These are phyloP conservation scores for Terrapene triunguis DNA, from an alignment of 2,113 vertebrate species.

Conservation along the genomic window DNA sequence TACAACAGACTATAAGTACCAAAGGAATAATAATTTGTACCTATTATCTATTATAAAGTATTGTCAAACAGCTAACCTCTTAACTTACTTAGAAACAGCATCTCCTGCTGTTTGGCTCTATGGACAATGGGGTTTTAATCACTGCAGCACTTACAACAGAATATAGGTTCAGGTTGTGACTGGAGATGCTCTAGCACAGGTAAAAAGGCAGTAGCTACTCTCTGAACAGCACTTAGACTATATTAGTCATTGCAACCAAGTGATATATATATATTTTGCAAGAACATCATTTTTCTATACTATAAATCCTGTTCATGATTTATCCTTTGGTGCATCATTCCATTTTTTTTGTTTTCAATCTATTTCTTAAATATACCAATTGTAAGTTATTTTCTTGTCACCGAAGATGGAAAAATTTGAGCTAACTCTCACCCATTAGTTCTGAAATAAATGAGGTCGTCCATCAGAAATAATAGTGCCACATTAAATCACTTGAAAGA, in stretches of 20 bases:
- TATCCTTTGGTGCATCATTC: constrained; percentile 53
- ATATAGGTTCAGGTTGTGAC: constrained; percentile 53
- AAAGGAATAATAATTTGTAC: constrained; percentile 57
- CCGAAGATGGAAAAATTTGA: constrained; percentile 57
- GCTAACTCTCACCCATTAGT: constrained; percentile 57
- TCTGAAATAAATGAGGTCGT: constrained; percentile 65
- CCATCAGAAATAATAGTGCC: constrained; percentile 55
- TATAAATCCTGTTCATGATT: constrained; percentile 63
- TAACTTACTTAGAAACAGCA: constrained; percentile 38
- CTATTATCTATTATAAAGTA: constrained; percentile 30
- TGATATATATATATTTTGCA: constrained; percentile 40
- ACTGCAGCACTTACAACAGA: constrained; percentile 35
- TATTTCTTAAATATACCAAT: constrained; percentile 73
- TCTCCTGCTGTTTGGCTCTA: constrained; percentile 59
- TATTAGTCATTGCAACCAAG: constrained; percentile 55
- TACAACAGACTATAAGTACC: neutral
- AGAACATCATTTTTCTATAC: constrained; percentile 48
- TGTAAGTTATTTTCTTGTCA: constrained; percentile 71
- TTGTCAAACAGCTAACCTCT: constrained; percentile 64
- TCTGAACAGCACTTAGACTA: constrained; percentile 57
- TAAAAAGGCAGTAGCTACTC: constrained; percentile 52
- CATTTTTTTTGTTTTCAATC: constrained; percentile 62
- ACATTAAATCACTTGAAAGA: constrained; percentile 55
- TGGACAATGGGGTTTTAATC: constrained; percentile 66
- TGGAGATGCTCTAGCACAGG: constrained; percentile 43